Base-by-base conservation (phyloP, 2,888 invertebrate genomes). In the Dynastes grantii region DNA sequence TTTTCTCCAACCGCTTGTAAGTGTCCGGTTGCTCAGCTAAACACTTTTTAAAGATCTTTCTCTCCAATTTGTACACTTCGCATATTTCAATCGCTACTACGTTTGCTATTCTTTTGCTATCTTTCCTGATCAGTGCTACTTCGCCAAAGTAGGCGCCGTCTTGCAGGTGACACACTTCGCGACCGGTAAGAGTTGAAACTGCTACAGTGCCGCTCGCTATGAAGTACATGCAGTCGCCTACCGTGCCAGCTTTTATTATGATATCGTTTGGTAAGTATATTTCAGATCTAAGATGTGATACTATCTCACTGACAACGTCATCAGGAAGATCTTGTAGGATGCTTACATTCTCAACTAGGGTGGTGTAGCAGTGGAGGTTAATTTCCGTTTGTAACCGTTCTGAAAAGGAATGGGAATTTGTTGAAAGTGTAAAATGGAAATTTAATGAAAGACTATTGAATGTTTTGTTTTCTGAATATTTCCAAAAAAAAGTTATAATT, bases 101-200 rank as follows among this genome's bases (percentile, higher is more conserved):
- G n/a, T 91, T 92, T 0, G 91, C 91, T 0, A 90, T 89, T 67
- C 93, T 88, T 78, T 90, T 90, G 76, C 90, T 89, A 83, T 91
- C 91, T 70, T 90, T 90, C 84, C 91, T 88, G 37, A 93, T 84
- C 49, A 93, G 85, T 0, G 92, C 91, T 53, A 92, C 89, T 85
- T 92, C 93, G 0, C 93, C 93, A 83, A 93, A 93, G 84, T 92
- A 90, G 0, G 91, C 91, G 2, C 93, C 93, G 82, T 93, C 93
- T 79, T 91, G 90, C 68, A 92, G 84, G 81, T 91, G 92, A 78
- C 91, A 91, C 9, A 85, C 91, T 89, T 93, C 93, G 82, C 90
- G 90, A 32, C 93, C 93, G 13, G 91, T 91, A 13, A 90, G 87
- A 0, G 93, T 92, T 70, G 90, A 90, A 2, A 93, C 90, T 5